Percentiles rank a stretch among this genome's conserved stretches.
Evolutionary conservation across 2,797 vertebrate genomes (phyloP).

Genomic region (Notolepis coatsorum): DNA sequence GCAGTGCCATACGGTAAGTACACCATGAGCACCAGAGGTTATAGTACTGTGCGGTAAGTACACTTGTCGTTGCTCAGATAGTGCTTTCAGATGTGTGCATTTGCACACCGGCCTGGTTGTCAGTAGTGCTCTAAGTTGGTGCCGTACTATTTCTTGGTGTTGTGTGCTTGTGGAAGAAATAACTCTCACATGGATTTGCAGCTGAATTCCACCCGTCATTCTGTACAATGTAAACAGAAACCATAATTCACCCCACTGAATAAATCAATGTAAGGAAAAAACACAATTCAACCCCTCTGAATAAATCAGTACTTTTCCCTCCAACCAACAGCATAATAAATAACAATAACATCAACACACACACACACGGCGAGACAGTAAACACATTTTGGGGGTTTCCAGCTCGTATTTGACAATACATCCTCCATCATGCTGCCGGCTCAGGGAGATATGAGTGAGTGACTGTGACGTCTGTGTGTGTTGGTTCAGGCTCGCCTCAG

Average conservation of each 20-base stretch:
- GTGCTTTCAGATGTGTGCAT: not conserved
- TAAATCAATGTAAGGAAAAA: constrained; percentile 25
- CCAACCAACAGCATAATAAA: constrained; percentile 34
- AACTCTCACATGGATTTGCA: constrained; percentile 3
- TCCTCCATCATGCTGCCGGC: constrained; percentile 57
- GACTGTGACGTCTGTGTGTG: constrained; percentile 36
- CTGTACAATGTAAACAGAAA: constrained; percentile 34
- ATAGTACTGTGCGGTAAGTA: not conserved
- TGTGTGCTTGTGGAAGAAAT: constrained; percentile 25
- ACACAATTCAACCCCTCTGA: constrained; percentile 2
- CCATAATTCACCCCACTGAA: constrained; percentile 37
- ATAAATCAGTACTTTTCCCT: constrained; percentile 45
- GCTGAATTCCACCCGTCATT: constrained; percentile 12
- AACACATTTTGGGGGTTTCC: constrained; percentile 71
- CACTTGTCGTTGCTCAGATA: not conserved
- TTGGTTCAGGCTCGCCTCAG: constrained; percentile 31
- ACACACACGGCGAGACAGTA: constrained; percentile 37
- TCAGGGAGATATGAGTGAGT: constrained; percentile 61
- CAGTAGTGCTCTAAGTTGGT: no score
- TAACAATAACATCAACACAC: constrained; percentile 48
- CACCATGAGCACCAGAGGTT: not conserved
- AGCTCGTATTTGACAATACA: constrained; percentile 67
- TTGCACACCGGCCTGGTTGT: no score
- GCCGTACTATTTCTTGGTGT: not conserved
- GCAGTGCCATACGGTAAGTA: no score